Percentiles rank a stretch among this genome's conserved stretches.
Conservation (phyloP, 1,140 invertebrate genomes). For the Aplysia californica region DNA sequence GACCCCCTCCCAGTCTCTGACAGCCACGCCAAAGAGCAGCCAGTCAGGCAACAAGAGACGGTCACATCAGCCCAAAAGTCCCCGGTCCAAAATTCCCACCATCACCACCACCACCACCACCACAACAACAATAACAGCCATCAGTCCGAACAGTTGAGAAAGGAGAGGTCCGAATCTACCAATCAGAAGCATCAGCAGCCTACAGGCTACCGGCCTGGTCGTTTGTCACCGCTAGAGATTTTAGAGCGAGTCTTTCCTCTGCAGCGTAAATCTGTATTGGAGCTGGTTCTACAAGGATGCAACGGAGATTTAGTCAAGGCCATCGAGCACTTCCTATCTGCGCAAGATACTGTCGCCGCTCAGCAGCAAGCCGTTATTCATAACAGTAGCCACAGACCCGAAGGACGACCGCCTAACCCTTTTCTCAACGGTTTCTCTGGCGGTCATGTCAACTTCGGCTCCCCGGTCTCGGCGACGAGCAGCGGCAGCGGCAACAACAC, state of each 20-base stretch:
- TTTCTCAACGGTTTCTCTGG: slow-evolving; percentile 19
- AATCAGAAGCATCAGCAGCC: too few relatives aligned
- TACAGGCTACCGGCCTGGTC: slow-evolving; percentile 62
- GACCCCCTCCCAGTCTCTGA: not conserved
- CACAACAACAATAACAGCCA: not conserved
- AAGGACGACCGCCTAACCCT: too few relatives aligned
- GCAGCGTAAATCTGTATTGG: slow-evolving; percentile 84
- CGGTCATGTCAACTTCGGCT: not conserved
- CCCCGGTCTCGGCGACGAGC: slow-evolving; percentile 44
- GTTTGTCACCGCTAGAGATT: slow-evolving; percentile 82
- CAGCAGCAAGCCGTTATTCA: slow-evolving; percentile 46
- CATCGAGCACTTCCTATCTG: slow-evolving; percentile 76
- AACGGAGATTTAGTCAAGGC: slow-evolving; percentile 86
- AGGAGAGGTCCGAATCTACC: too few relatives aligned
- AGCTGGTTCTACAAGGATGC: slow-evolving; percentile 86
- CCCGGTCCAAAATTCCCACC: not conserved
- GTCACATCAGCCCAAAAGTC: not conserved
- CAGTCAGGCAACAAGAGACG: too few relatives aligned
- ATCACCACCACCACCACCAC: slow-evolving; percentile 2
- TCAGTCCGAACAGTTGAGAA: not conserved
- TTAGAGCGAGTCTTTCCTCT: slow-evolving; percentile 86
- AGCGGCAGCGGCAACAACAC: not conserved
- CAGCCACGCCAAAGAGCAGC: too few relatives aligned
- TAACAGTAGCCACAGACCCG: not conserved
- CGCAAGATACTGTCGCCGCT: slow-evolving; percentile 61